Base-by-base conservation (phyloP, 2,113 vertebrate species). In the Rhynchomys soricoides region DNA sequence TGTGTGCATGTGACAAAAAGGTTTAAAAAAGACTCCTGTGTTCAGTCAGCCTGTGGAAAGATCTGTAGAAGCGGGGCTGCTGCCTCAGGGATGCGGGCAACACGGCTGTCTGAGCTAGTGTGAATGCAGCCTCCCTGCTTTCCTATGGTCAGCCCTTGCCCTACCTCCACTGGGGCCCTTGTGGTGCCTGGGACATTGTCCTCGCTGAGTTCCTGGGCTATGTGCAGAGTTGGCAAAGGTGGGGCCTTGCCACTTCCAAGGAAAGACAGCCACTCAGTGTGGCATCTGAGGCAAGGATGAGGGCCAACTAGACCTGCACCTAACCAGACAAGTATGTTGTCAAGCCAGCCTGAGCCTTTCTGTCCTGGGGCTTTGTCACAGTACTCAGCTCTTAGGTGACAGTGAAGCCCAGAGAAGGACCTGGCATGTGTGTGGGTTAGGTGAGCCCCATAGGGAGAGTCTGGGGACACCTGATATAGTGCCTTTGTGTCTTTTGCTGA, bases 291-390 rank as follows among this genome's bases (percentile, higher is more conserved):
- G n/a, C 31, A 26, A 64, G 55, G 55, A 15, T 40, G 0, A 37
- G 55, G 48, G 43, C 50, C 40, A 6, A 15, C 21, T 34, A 37
- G 8, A 34, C 79, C 43, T 55, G 40, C 7, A 21, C 16, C 16
- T 52, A 7, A 15, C 45, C 19, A 4, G 74, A 24, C 37, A 0
- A 2, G 5, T 50, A 13, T 12, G 13, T 26, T 62, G 26, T 24
- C 40, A 34, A 22, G 37, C 79, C 7, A 52, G 73, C 73, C 59
- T 6, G 5, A 22, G 24, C n/a, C 62, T 37, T 34, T 40, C 50
- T 34, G 3, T 77, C 0, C 13, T 0, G 0, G 31, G 68, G 19
- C 37, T 29, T 81, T 21, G 2, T 62, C 12, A 1, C 2, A 16
- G 81, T 22, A 2, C 40, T 34, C 1, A 2, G 29, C 31, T 10